Evolutionary conservation across 1,140 invertebrate species (phyloP), one percentile per base, ranked within the genome.

Genomic region (Bursaphelenchus mucronatus): DNA sequence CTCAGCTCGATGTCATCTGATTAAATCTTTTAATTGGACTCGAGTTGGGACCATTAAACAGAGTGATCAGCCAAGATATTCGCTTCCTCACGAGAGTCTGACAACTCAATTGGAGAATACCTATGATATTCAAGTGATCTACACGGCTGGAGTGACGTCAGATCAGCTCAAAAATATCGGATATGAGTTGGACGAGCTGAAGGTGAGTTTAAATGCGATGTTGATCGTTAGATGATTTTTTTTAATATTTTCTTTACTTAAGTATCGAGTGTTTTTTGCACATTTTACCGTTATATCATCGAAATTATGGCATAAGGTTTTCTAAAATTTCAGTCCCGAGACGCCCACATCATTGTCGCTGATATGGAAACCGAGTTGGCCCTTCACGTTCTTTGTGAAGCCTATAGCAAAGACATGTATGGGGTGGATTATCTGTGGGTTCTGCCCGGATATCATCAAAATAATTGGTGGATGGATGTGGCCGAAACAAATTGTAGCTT

Each of bases 351-450:
- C 51, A 94, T 98, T 72, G 83, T 96, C 64, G 93, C 92, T 8
- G 97, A 97, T 83, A 96, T 97, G 82, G 91, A 94, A 82, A 91
- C 95, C 81, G 87, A 88, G 41, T 94, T 92, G 90, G 94, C 94
- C 0, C 85, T 91, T 55, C 87, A 87, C 74, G 90, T 97, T 59
- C 95, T 97, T 80, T 98, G 94, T 82, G 90, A 82, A 89, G 90
- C 76, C 86, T 86, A 82, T 67, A 75, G 81, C 45, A 71, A 82
- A 40, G 82, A 83, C 17, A 83, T 96, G 88, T 94, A 88, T 76
- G 93, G 93, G 0, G 84, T 89, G 4, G 89, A 91, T 66, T 96
- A 96, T 84, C 92, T 96, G 76, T 98, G 95, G 95, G 87, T 97
- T 0, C 89, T 98, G 8, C 89, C 92, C 83, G 92, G 91, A 0